Evolutionary conservation across 2,113 vertebrate genomes (phyloP), one percentile per base, ranked within the genome.

Genomic region (Coptodon rendalli): DNA sequence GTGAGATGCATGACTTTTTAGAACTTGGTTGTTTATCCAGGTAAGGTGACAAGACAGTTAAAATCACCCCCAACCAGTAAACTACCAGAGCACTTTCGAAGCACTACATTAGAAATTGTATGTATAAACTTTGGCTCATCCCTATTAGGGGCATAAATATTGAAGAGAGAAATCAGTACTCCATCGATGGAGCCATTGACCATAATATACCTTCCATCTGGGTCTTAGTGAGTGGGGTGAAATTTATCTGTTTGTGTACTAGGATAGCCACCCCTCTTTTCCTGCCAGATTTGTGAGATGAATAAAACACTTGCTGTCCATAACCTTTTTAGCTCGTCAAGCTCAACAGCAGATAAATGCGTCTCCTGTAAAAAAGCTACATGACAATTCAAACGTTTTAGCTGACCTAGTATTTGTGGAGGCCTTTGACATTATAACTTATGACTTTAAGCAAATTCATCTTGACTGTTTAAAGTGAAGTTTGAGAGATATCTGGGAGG

Each of bases 221-320:
- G 1, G 29, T 19, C 29, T 61, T 61, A 31, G 22, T 24, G 22
- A 56, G 53, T 56, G 53, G 22, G 52, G 22, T 22, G 7, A 34
- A 34, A 7, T 34, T 0, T 0, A 29, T 14, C 22, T 27, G n/a
- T 4, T 12, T 54, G 3, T 54, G 22, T 1, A 57, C 22, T 57
- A 59, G 27, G 1, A 59, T 59, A 31, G 9, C 59, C 5, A 1
- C 59, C 9, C 16, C 29, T 11, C 59, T 34, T 63, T 34, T 63
- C 59, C 59, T 34, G 59, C 29, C 59, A 61, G 29, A 61, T 61
- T 34, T 63, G 57, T 61, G 0, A 19, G 57, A 61, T 34, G 57
- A 61, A 0, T 19, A 61, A 61, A 61, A 61, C 57, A 34, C 3
- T 61, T 61, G 59, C 0, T 63, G 29, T 16, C 59, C 59, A 34